phyloP scores from a whole-genome alignment of 1,140 invertebrate species.

The Zaprionus lachaisei region DNA sequence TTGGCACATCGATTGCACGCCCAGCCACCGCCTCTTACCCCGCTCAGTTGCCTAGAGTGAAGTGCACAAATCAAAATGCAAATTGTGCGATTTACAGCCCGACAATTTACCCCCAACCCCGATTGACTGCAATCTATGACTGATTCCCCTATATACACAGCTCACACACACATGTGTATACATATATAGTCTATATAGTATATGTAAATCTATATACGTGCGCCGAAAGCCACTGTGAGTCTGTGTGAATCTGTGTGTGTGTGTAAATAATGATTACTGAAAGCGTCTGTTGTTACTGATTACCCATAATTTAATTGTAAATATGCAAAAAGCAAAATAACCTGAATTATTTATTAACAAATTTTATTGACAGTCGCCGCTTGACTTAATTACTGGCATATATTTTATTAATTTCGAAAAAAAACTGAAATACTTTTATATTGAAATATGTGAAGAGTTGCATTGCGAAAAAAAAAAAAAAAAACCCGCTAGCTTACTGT shows the following conservation, averaged over 20 bases:
- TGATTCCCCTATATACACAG: conserved; percentile 5
- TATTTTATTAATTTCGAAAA: conserved; percentile 82
- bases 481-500: conserved; percentile 1
- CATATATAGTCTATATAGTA: conserved; percentile 16
- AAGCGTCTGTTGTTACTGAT: conserved; percentile 79
- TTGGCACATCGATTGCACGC: neutral
- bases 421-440: conserved; percentile 38
- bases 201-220: conserved; percentile 9
- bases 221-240: conserved; percentile 4
- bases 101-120: conserved; percentile 22
- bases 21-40: neutral
- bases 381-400: conserved; percentile 84
- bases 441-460: conserved; percentile 13
- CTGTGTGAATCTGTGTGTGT: conserved; percentile 6
- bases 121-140: conserved; percentile 38
- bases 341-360: conserved; percentile 83
- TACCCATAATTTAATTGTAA: conserved; percentile 82
- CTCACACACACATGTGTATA: neutral
- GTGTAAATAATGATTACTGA: conserved; percentile 79
- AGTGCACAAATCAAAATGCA: conserved; percentile 74
- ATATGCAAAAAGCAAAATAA: conserved; percentile 81
- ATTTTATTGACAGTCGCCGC: conserved; percentile 83
- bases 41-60: conserved; percentile 48
- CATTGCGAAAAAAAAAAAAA: conserved; percentile 8
- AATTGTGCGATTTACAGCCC: conserved; percentile 69